Conservation (phyloP, 2,797 vertebrate species). For the Petrocephalus schoutedeni region DNA sequence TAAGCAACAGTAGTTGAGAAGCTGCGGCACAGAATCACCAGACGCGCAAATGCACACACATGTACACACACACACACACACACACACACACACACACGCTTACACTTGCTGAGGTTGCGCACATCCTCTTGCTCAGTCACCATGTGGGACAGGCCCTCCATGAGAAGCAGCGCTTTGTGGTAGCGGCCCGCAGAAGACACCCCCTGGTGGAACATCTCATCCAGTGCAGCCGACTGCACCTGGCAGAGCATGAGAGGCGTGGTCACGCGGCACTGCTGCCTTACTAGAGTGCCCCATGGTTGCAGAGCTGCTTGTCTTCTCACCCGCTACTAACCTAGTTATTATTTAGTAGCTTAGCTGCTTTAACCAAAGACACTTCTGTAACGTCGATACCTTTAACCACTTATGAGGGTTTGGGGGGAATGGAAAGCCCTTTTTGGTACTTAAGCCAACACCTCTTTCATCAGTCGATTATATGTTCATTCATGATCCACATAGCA, state of each 20-base stretch:
- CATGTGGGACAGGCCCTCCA: slow-evolving; percentile 86
- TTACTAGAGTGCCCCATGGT: background rate
- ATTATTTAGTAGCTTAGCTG: background rate
- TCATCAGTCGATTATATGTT: background rate
- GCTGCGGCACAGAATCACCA: background rate
- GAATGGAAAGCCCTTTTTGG: background rate
- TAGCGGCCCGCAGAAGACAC: slow-evolving; percentile 81
- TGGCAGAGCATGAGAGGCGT: slow-evolving; percentile 38
- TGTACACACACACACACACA: background rate
- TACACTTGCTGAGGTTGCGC: slow-evolving; percentile 84
- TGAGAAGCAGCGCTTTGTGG: slow-evolving; percentile 84
- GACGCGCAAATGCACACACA: background rate
- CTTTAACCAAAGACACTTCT: background rate
- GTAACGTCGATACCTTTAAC: background rate
- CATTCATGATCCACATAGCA: background rate
- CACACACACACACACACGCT: slow-evolving; percentile 38
- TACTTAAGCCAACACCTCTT: background rate
- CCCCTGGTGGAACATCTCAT: slow-evolving; percentile 92
- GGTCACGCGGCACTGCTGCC: background rate
- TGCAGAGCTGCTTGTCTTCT: background rate
- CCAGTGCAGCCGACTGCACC: slow-evolving; percentile 90
- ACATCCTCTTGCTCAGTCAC: slow-evolving; percentile 79
- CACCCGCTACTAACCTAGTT: background rate
- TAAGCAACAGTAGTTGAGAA: background rate
- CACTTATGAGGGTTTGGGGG: background rate